Conservation (phyloP, 2,888 invertebrate species). For the Nymphalis c-album region DNA sequence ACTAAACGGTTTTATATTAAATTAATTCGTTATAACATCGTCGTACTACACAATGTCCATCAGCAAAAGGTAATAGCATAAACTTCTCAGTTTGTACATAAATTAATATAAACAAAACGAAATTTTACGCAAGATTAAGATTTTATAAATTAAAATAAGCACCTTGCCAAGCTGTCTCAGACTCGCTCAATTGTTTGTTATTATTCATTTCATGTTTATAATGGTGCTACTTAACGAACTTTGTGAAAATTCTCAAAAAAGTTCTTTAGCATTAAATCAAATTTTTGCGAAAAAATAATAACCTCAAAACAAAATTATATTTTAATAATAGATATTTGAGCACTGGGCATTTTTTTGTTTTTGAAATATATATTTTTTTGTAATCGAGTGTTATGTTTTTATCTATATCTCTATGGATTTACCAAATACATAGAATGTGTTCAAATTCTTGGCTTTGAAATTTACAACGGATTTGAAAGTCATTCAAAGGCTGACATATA, state of each 20-base stretch:
- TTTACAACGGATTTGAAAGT: not conserved
- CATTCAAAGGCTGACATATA: constrained; percentile 2
- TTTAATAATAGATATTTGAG: no score
- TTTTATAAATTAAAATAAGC: constrained; percentile 4
- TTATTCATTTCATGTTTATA: not conserved
- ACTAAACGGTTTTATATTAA: no score
- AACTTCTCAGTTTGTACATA: no score
- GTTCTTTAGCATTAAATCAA: no score
- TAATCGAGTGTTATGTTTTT: no score
- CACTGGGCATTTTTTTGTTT: no score
- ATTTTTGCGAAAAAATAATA: no score
- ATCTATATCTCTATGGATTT: not conserved
- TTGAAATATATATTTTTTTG: no score
- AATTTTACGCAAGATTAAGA: not conserved
- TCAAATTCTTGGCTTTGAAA: not conserved
- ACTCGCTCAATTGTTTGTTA: not conserved
- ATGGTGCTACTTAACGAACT: not conserved
- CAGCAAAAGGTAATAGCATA: no score
- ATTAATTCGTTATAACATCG: no score
- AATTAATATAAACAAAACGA: not conserved
- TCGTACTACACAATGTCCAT: no score
- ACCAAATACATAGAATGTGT: not conserved
- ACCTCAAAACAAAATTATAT: no score
- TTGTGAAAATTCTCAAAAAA: not conserved
- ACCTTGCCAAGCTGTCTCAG: constrained; percentile 2